These are phyloP conservation scores for Tubulanus polymorphus DNA, from an alignment of 2,888 invertebrate genomes.

Conservation along the genomic window DNA sequence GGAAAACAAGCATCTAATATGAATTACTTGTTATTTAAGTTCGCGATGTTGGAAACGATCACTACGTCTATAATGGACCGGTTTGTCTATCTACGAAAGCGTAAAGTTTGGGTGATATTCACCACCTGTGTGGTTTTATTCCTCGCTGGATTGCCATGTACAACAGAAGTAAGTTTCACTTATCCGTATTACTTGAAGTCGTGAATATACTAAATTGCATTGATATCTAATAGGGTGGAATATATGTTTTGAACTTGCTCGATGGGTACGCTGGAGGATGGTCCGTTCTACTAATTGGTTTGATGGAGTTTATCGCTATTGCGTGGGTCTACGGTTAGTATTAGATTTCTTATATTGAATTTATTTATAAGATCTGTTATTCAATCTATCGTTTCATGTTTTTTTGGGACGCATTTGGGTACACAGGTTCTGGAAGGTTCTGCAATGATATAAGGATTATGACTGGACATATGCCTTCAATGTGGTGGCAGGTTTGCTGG, in stretches of 20 bases:
- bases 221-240: conserved; percentile 41
- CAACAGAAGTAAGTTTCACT: conserved; percentile 36
- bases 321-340: conserved; percentile 63
- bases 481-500: conserved; percentile 45
- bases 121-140: conserved; percentile 30
- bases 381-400: too few species aligned
- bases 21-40: conserved; percentile 30
- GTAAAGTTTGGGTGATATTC: conserved; percentile 39
- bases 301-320: conserved; percentile 66
- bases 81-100: conserved; percentile 46
- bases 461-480: conserved; percentile 29
- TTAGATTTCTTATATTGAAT: too few species aligned
- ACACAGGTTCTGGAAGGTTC: too few species aligned
- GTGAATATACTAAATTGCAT: too few species aligned
- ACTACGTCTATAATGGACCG: conserved; percentile 50
- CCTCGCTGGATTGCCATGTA: conserved; percentile 37
- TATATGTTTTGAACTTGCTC: conserved; percentile 46
- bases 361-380: too few species aligned
- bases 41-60: conserved; percentile 53
- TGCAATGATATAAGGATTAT: conserved; percentile 40
- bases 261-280: conserved; percentile 48
- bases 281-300: conserved; percentile 63
- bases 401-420: too few species aligned
- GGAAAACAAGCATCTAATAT: too few species aligned
- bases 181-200: too few species aligned